These are phyloP conservation scores for Cairina moschata DNA, from an alignment of 2,113 vertebrate species.

Conservation along the genomic window DNA sequence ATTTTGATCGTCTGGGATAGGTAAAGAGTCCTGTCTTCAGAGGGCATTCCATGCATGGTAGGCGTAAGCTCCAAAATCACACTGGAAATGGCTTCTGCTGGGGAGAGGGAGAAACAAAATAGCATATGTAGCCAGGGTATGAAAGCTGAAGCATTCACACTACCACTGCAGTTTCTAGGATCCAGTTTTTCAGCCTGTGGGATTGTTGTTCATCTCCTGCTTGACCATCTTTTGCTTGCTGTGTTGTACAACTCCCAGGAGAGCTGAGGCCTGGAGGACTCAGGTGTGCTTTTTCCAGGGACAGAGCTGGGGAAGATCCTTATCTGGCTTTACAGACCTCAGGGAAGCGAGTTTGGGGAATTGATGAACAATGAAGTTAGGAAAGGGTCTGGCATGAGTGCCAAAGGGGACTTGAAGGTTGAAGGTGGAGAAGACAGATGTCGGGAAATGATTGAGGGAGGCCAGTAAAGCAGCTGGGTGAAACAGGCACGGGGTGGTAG, in stretches of 20 bases:
- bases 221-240: not conserved
- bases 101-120: not conserved
- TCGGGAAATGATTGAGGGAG: not conserved
- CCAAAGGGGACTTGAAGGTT: not conserved
- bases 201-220: not conserved
- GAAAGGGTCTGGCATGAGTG: not conserved
- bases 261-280: not conserved
- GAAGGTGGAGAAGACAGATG: not conserved
- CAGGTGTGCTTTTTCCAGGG: not conserved
- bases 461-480: not conserved
- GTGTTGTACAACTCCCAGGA: not conserved
- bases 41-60: not conserved
- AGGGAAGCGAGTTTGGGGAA: not conserved
- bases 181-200: not conserved
- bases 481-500: not conserved
- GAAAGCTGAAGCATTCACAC: not conserved
- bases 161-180: not conserved
- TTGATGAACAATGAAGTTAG: not conserved
- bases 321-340: not conserved
- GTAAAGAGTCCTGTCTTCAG: not conserved
- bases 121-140: not conserved
- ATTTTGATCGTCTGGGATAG: not conserved
- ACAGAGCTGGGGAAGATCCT: not conserved
- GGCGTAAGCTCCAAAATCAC: not conserved
- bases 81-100: not conserved